phyloP scores from a whole-genome alignment of 1,140 invertebrate genomes.

The Eriosoma lanigerum region DNA sequence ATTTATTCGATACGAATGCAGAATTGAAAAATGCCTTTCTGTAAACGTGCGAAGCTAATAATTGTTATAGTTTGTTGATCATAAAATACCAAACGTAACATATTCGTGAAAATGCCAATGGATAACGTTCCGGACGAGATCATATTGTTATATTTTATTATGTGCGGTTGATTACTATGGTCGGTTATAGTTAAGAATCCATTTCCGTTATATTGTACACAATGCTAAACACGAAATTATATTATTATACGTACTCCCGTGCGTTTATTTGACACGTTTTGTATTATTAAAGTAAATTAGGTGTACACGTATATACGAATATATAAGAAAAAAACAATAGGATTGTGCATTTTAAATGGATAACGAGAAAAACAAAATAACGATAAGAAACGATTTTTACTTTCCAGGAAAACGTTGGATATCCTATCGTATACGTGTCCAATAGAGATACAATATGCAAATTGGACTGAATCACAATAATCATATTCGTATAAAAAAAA shows the following conservation, averaged over 20 bases:
- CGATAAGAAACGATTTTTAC: not conserved
- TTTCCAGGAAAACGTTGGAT: not conserved
- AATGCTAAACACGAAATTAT: not conserved
- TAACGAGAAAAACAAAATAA: not conserved
- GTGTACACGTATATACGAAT: no score
- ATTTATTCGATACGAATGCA: no score
- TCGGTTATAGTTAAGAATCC: not conserved
- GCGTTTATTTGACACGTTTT: not conserved
- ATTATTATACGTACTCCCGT: not conserved
- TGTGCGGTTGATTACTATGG: not conserved
- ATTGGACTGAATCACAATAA: no score
- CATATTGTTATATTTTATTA: no score
- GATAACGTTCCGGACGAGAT: not conserved
- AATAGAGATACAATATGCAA: no score
- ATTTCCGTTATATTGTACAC: not conserved
- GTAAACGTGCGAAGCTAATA: no score
- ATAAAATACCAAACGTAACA: no score
- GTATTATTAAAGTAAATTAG: not conserved
- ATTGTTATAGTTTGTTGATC: no score
- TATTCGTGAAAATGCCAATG: not conserved
- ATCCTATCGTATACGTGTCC: no score
- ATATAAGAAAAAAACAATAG: no score
- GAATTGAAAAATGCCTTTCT: no score
- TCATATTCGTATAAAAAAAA: no score
- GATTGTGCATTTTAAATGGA: not conserved